Base-by-base conservation (phyloP, 2,888 invertebrate species). In the Papilio elwesi region DNA sequence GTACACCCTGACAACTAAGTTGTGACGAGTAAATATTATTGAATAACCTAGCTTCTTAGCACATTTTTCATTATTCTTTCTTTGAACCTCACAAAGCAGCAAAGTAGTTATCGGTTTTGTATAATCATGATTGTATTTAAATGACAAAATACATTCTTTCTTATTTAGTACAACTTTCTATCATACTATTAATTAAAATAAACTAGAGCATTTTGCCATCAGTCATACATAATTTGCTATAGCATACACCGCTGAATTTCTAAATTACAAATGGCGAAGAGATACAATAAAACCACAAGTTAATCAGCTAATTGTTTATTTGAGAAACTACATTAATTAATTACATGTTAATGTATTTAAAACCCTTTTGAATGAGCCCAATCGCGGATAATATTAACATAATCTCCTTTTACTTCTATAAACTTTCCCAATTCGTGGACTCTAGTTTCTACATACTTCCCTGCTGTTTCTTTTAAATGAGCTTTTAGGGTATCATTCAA, bases 361-460 rank as follows among this genome's bases (percentile, higher is more conserved):
- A 98, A 97, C 71, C 98, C 97, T 90, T 96, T 97, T 36, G 94
- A 87, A 65, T 95, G 81, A 62, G 97, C 94, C 95, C 96, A 98
- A 74, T 96, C 92, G 77, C 94, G 94, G 48, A 97, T 85, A 74
- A 95, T 90, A 79, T 95, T 95, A 0, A 97, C 96, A 87, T 95
- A 95, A 85, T 98, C 97, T 8, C 97, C 98, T 84, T 96, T 96
- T 55, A 97, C 94, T 84, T 94, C 94, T 72, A 98, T 96, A 79
- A 92, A 94, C 73, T 96, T 95, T 47, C 91, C 94, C 75, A 97
- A 94, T 93, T 98, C 98, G 82, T 97, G 96, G 4, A 98, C 96
- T 82, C 96, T 95, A 9, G 95, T 95, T 78, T 96, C 95, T 11
- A 97, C 84, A 74, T 94, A 95, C 73, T 92, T 90, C 0, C 91